Conservation (phyloP, 1,140 invertebrate genomes). For the Drosophila burlai region DNA sequence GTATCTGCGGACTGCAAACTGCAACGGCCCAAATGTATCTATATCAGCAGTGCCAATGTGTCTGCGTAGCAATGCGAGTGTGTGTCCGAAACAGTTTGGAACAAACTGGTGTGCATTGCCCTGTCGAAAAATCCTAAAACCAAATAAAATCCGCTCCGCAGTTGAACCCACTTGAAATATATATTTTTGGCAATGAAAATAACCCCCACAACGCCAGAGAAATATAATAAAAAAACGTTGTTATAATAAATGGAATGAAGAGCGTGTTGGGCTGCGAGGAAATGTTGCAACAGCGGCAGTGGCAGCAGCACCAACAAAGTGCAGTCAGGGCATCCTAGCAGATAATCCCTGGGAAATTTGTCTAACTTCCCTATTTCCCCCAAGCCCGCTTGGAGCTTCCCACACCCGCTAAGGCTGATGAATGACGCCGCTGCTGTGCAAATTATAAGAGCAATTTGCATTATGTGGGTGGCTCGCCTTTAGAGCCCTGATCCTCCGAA, state of each 20-base stretch:
- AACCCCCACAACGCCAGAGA: slow-evolving; percentile 26
- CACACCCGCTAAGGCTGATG: slow-evolving; percentile 65
- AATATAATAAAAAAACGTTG: slow-evolving; percentile 38
- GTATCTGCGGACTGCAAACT: slow-evolving; percentile 43
- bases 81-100: slow-evolving; percentile 60
- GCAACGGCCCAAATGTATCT: slow-evolving; percentile 34
- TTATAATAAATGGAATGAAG: slow-evolving; percentile 78
- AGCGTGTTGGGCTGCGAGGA: slow-evolving; percentile 58
- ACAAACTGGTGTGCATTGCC: slow-evolving; percentile 52
- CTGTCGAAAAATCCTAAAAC: slow-evolving; percentile 60
- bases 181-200: slow-evolving; percentile 78
- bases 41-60: slow-evolving; percentile 45
- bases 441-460: slow-evolving; percentile 81
- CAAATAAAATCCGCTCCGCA: slow-evolving; percentile 65
- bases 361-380: slow-evolving; percentile 44
- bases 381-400: slow-evolving; percentile 13
- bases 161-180: slow-evolving; percentile 77
- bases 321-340: slow-evolving; percentile 43
- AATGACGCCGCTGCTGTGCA: slow-evolving; percentile 74
- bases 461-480: slow-evolving; percentile 68
- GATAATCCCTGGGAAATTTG: slow-evolving; percentile 76
- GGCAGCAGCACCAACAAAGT: slow-evolving; percentile 29
- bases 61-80: slow-evolving; percentile 30
- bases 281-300: slow-evolving; percentile 62
- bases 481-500: neutral